Base-by-base conservation (phyloP, 2,797 vertebrate species). In the Hemibagrus guttatus region DNA sequence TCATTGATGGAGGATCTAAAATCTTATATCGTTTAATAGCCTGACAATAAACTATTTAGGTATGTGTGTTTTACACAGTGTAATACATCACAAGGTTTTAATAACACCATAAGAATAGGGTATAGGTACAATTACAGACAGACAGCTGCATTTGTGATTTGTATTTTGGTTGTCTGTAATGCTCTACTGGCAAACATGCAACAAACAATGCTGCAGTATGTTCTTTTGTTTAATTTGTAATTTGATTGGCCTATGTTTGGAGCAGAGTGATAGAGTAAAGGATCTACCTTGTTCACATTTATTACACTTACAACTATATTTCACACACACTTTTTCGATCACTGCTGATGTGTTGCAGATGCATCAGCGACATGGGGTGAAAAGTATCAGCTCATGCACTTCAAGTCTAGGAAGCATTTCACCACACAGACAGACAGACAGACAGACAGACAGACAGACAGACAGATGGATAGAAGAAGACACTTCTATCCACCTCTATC, bases 41-140 rank as follows among this genome's bases (percentile, higher is more conserved):
- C 12, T 61, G 56, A 42, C 21, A 39, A 61, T 26, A 0, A 82
- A 28, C 80, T 63, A 49, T 17, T 82, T 42, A 49, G 61, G 26
- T 49, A n/a, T 19, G 21, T 46, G 61, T 61, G 64, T 81, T 81
- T 28, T 81, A 12, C 61, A 81, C 64, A 46, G 26, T 49, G 39
- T 49, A 66, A 82, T 82, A 42, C 26, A 66, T 66, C 61, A 82
- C 26, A 59, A 14, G 54, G 39, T 64, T 26, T 82, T 23, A 64
- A 26, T 23, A 21, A 21, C 2, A 59, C 39, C 39, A 80, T 39
- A 59, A 4, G 12, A 80, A 80, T 59, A 11, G 11, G 23, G 56
- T 42, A 59, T 58, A 54, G 31, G 49, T 19, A 39, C 31, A 78
- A 54, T 76, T 76, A 76, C n/a, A 76, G 2, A 76, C 28, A 79